A percentile compares a stretch with the other conserved stretches of the same genome.
These are phyloP conservation scores for Taxidea taxus DNA, from an alignment of 2,113 vertebrate genomes.

Conservation along the genomic window DNA sequence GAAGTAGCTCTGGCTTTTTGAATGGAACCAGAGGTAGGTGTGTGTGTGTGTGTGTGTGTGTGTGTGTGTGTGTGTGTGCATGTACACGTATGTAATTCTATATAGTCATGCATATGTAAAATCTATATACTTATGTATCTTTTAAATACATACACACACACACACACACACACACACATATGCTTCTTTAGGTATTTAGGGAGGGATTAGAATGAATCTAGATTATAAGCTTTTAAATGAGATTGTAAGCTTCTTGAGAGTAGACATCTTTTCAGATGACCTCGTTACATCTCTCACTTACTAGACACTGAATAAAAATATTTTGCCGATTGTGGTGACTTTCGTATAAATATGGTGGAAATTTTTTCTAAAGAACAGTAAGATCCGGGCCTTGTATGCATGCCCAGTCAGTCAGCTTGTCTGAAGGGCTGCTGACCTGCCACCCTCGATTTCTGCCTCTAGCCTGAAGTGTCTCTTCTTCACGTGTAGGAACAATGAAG, in stretches of 20 bases:
- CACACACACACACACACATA: neutral
- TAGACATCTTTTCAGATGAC: neutral
- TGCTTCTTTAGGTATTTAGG: neutral
- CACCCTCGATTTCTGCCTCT: neutral
- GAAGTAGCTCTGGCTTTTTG: neutral
- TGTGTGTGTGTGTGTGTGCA: neutral
- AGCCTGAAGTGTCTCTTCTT: slow-evolving; percentile 53
- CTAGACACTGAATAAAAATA: neutral
- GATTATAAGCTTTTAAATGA: neutral
- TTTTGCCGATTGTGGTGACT: neutral
- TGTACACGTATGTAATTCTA: neutral
- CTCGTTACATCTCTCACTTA: neutral
- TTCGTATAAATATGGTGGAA: neutral
- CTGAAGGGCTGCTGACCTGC: neutral
- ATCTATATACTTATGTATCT: neutral
- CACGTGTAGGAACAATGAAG: neutral
- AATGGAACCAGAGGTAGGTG: neutral
- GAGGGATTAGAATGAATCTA: neutral
- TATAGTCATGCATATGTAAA: neutral
- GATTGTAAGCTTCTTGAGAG: neutral
- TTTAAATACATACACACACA: neutral
- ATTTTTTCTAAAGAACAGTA: neutral
- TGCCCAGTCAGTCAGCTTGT: neutral
- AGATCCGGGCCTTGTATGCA: neutral
- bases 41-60: neutral